A percentile compares a stretch with the other conserved stretches of the same genome.
These are phyloP conservation scores for Phengaris arion DNA, from an alignment of 2,888 invertebrate genomes.

Conservation along the genomic window DNA sequence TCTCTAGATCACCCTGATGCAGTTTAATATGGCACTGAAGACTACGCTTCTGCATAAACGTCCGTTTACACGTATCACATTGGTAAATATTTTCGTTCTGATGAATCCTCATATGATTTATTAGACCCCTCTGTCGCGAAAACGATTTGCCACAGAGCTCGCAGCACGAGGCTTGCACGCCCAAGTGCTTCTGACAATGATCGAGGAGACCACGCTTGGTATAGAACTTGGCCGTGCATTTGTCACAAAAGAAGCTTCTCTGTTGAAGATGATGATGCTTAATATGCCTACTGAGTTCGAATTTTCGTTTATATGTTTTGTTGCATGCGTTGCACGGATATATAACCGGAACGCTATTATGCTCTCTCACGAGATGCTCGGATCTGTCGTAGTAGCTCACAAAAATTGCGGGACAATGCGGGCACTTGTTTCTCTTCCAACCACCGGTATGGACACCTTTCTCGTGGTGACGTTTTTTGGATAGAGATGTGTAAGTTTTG, in stretches of 20 bases:
- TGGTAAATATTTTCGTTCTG: conserved; percentile 63
- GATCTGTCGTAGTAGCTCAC: conserved; percentile 70
- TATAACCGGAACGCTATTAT: conserved; percentile 58
- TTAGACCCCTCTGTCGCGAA: conserved; percentile 56
- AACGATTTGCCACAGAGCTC: conserved; percentile 65
- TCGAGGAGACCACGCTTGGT: conserved; percentile 67
- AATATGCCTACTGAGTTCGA: conserved; percentile 68
- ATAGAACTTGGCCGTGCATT: conserved; percentile 69
- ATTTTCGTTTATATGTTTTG: conserved; percentile 70
- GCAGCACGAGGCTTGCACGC: conserved; percentile 57
- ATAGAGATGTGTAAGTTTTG: conserved; percentile 74
- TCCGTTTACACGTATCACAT: conserved; percentile 68
- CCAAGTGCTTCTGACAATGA: conserved; percentile 60
- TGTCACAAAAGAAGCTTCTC: conserved; percentile 63
- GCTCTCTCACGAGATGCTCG: conserved; percentile 65
- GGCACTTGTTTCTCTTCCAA: conserved; percentile 72
- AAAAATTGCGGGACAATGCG: conserved; percentile 68
- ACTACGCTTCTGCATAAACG: conserved; percentile 69
- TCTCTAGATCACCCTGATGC: conserved; percentile 71
- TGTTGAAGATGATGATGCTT: conserved; percentile 71
- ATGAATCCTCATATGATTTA: conserved; percentile 63
- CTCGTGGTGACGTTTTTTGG: conserved; percentile 69
- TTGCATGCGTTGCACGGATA: conserved; percentile 72
- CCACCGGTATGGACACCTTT: conserved; percentile 72
- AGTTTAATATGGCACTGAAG: conserved; percentile 65